phyloP scores from a whole-genome alignment of 2,113 vertebrate species.

The Psittacara wagleri region DNA sequence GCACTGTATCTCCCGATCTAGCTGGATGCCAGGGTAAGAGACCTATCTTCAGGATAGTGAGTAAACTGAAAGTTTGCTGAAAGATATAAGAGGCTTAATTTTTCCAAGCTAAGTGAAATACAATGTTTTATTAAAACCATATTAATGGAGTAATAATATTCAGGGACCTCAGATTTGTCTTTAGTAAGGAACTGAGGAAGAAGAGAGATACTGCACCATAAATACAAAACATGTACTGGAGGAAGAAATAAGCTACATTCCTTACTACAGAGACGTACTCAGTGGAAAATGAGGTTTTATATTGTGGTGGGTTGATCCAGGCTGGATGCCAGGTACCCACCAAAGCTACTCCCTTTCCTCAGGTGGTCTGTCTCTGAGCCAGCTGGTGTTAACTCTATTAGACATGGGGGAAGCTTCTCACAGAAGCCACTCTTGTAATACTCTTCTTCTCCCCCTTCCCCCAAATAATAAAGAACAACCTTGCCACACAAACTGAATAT shows the following conservation, averaged over 20 bases:
- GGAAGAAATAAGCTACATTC: not conserved
- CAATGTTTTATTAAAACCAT: not conserved
- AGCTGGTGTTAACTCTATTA: not conserved
- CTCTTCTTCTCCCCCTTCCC: not conserved
- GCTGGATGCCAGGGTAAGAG: not conserved
- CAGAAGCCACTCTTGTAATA: not conserved
- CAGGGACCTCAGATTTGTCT: not conserved
- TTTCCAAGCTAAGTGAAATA: not conserved
- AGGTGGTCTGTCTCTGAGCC: not conserved
- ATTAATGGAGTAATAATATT: not conserved
- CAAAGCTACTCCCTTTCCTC: not conserved
- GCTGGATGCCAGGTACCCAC: not conserved
- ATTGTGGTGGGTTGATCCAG: not conserved
- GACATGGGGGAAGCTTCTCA: not conserved
- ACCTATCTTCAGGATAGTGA: not conserved
- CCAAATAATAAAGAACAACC: not conserved
- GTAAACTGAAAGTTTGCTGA: not conserved
- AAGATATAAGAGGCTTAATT: not conserved
- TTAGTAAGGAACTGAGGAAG: not conserved
- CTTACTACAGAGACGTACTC: not conserved
- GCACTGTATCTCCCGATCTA: not conserved
- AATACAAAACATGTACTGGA: not conserved
- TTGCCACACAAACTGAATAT: not conserved
- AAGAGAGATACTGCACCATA: not conserved
- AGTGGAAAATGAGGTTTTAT: not conserved